Evolutionary conservation across 1,140 invertebrate species (phyloP), one percentile per base, ranked within the genome.

Genomic region (Ostrea edulis): DNA sequence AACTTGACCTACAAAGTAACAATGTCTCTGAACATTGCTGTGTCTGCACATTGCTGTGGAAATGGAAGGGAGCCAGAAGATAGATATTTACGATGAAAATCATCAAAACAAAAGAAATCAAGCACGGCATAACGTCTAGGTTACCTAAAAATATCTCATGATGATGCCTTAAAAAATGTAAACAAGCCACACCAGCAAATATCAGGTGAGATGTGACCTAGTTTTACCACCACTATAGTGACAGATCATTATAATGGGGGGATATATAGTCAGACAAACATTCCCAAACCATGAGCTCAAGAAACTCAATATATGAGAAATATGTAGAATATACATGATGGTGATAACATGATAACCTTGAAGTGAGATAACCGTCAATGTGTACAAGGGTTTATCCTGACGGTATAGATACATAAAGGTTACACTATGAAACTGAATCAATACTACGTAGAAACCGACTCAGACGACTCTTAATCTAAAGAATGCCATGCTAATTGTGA

Each of bases 11-110:
- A 77, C 22, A 77, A 25, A 77, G n/a, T n/a, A n/a, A n/a, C n/a
- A n/a, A n/a, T n/a, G n/a, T n/a, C n/a, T 44, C 5, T 44, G 35
- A 1, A 77, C 2, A 77, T 5, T 77, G 68, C 25, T 77, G 68
- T 77, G 68, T 77, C 68, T 77, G 68, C 68, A 77, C 68, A 77
- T 29, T 77, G 11, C 68, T 29, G 25, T 77, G 25, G 35, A 44
- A 35, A 77, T 77, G 68, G 68, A 77, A 77, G 68, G 68, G 68
- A 77, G 68, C 68, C 68, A 77, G 68, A 12, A 77, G n/a, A 62
- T 20, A 62, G 17, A 62, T 17, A 62, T 62, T 62, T 62, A 77
- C 29, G 25, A 77, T 29, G 25, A 77, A 77, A 25, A 77, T 77
- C 25, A 77, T 77, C 25, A 77, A 77, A 77, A 62, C 17, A 77